Evolutionary conservation across 1,140 invertebrate species (phyloP).

Genomic region (Acromyrmex echinatior): DNA sequence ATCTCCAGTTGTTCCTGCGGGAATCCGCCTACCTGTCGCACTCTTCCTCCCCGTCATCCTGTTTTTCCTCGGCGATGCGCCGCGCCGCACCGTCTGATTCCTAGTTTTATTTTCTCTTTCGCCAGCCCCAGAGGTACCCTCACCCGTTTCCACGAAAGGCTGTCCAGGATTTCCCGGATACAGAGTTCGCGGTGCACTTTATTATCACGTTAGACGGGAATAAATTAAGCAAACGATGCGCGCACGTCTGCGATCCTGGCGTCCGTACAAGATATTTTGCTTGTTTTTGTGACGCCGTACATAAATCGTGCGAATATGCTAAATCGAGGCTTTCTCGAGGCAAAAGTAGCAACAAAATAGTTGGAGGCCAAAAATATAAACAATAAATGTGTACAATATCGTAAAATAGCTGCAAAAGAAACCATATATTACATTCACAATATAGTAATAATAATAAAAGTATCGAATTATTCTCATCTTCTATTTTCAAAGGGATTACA

Average conservation of each 20-base stretch:
- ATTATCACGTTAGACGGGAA: constrained; percentile 55
- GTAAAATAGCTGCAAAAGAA: background rate
- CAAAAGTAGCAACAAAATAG: background rate
- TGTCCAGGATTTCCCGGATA: constrained; percentile 52
- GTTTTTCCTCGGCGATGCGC: constrained; percentile 69
- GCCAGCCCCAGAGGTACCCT: constrained; percentile 31
- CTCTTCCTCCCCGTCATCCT: constrained; percentile 40
- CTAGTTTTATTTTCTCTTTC: constrained; percentile 53
- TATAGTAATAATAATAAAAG: too few species aligned
- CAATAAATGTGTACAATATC: background rate
- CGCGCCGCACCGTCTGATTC: constrained; percentile 52
- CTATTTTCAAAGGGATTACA: constrained; percentile 18
- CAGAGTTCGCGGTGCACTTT: constrained; percentile 48
- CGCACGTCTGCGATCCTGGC: constrained; percentile 5
- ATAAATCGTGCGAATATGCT: constrained; percentile 25
- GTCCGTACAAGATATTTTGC: constrained; percentile 9
- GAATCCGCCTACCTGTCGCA: constrained; percentile 76
- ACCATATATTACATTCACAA: background rate
- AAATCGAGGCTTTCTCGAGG: constrained; percentile 3
- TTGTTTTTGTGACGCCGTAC: constrained; percentile 16
- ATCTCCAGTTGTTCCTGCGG: constrained; percentile 75
- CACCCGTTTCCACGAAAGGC: constrained; percentile 2
- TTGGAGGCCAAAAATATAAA: background rate
- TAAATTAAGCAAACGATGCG: constrained; percentile 46
- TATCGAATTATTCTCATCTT: constrained; percentile 23